These are phyloP conservation scores for Porites lobata DNA, from an alignment of 92 coral and sea anemone genomes.

Conservation along the genomic window DNA sequence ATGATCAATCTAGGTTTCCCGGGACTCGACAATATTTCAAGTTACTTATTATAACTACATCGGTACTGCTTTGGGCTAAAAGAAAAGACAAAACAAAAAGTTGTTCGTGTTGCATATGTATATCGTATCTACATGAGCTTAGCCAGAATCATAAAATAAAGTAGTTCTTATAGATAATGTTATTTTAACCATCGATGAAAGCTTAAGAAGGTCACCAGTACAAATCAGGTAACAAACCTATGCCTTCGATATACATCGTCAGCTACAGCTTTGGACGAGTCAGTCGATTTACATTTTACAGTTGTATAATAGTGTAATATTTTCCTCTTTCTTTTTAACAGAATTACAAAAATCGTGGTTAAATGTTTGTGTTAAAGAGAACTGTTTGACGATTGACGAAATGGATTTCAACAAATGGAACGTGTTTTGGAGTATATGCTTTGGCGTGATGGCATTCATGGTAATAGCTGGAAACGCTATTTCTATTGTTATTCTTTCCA, in stretches of 20 bases:
- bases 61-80: not conserved
- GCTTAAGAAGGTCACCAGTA: not conserved
- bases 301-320: too few species aligned
- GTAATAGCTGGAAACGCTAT: constrained; percentile 62
- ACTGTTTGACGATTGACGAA: not conserved
- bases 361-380: not conserved
- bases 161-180: not conserved
- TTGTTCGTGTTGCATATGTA: too few species aligned
- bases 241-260: not conserved
- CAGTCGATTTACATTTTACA: too few species aligned
- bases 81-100: too few species aligned
- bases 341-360: not conserved
- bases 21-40: too few species aligned
- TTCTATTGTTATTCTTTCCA: constrained; percentile 52
- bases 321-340: not conserved
- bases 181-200: not conserved
- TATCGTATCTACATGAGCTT: not conserved
- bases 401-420: constrained; percentile 46
- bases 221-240: not conserved
- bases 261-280: too few species aligned
- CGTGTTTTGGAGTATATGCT: constrained; percentile 57
- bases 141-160: not conserved
- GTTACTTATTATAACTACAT: too few species aligned
- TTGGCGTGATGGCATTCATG: constrained; percentile 63
- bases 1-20: too few species aligned